Evolutionary conservation across 2,797 vertebrate species (phyloP), one percentile per base, ranked within the genome.

Genomic region (Eulemur rubriventer): DNA sequence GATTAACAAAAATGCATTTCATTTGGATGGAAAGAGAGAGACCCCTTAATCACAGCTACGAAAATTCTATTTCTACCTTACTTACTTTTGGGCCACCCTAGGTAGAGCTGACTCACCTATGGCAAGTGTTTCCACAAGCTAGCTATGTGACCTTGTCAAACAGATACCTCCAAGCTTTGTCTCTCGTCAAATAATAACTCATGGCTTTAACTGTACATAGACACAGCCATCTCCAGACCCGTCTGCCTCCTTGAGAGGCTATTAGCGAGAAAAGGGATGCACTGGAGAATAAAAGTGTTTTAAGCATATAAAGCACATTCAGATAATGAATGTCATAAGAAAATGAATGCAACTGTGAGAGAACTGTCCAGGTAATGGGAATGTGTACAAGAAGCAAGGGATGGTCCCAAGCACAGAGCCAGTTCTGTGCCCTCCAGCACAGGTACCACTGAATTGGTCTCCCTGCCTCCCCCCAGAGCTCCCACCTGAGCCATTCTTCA

Each of bases 171-270:
- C 1, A 4, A 12, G 75, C 79, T 72, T 81, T 65, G 6, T 94
- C 81, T 95, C 43, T 63, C 13, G 43, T 67, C 63, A 82, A 72
- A 93, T 38, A 73, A 57, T 59, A 80, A 92, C n/a, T 75, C 80
- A 1, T 0, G 0, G n/a, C 84, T 96, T 57, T 65, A 12, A 46
- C 79, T 33, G 12, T 38, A 17, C 17, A 0, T 10, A 26, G 69
- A 26, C 70, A 61, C 11, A 35, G 69, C 16, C 55, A 13, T 78
- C 67, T 79, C 46, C 4, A 48, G 16, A 67, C 14, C 75, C 28
- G 30, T 52, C 61, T 52, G 24, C 28, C 65, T 82, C 57, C 6
- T 17, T 33, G 43, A 81, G 65, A 92, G 38, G 4, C 70, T 38
- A 8, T 76, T 38, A 2, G 26, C 41, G 65, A 72, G 46, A 61